Base-by-base conservation (phyloP, 2,797 vertebrate species). In the Poecilia gillii region DNA sequence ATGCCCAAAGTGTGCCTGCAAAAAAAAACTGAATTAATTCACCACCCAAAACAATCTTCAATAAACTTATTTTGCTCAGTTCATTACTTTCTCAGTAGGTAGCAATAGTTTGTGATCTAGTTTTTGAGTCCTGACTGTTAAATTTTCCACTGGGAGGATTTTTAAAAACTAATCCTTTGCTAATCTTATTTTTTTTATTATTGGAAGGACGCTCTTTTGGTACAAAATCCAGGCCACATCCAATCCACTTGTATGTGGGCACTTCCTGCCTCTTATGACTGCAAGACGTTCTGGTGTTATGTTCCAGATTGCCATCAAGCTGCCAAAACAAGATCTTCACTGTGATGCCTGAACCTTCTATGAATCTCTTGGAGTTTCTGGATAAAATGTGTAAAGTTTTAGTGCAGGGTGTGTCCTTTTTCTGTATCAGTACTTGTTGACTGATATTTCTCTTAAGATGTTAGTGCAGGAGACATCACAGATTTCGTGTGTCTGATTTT, bases 351-450 rank as follows among this genome's bases (percentile, higher is more conserved):
- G 78, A 81, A 83, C 28, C 41, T 79, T 84, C 49, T 77, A 46
- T 82, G 84, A 91, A 84, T 88, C 70, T 85, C 86, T 80, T 91
- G 88, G 83, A 75, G 83, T 85, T 89, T 85, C 66, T 73, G 62
- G 25, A 76, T 81, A 85, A 88, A 80, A 23, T 45, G 6, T n/a
- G 14, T 14, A 80, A 66, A 86, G 83, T 92, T 91, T 89, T 83
- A 13, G 28, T 53, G 78, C 68, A 47, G 59, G 85, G 75, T 73
- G 80, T 88, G 88, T 88, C 79, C 18, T 82, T 41, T 71, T 71
- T 43, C 41, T 88, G 93, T 93, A 93, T 94, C 90, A 18, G 80
- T n/a, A 57, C 64, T 85, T 31, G 74, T 80, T 87, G 87, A 92
- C 82, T 90, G 91, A 93, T 94, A 81, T 49, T 20, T 76, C 83